These are phyloP conservation scores for Rhyacichthys aspro DNA, from an alignment of 2,797 vertebrate species.

Conservation along the genomic window DNA sequence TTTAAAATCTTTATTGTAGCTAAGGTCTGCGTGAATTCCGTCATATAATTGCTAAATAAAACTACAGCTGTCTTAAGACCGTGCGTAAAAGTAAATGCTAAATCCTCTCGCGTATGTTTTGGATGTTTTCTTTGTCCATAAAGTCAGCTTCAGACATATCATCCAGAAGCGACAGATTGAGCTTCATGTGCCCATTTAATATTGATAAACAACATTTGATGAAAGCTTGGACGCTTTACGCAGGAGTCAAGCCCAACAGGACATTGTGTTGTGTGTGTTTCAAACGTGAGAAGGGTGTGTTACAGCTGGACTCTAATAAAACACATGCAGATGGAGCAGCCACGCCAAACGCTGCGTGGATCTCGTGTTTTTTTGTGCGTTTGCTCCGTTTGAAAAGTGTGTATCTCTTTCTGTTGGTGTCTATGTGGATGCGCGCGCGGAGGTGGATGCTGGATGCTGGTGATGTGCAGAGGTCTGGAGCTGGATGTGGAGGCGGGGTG, in stretches of 20 bases:
- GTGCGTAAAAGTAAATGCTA: background rate
- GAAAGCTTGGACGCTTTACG: conserved; percentile 62
- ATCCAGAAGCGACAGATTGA: conserved; percentile 25
- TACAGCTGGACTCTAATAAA: conserved; percentile 52
- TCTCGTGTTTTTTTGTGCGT: conserved; percentile 60
- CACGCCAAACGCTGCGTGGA: conserved; percentile 71
- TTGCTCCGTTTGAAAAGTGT: conserved; percentile 38
- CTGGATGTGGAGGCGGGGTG: conserved; percentile 5
- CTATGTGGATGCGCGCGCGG: conserved; percentile 8
- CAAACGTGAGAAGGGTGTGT: conserved; percentile 13
- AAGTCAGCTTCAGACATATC: conserved; percentile 7
- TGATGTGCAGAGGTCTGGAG: conserved; percentile 22
- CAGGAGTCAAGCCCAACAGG: conserved; percentile 43
- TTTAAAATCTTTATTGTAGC: no score
- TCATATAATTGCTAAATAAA: no score
- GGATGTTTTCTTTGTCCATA: conserved; percentile 1
- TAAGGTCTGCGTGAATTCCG: no score
- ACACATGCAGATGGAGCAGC: conserved; percentile 70
- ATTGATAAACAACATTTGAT: conserved; percentile 48
- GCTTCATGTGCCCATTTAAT: conserved; percentile 29
- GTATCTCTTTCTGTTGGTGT: conserved; percentile 21
- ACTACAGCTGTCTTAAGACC: no score
- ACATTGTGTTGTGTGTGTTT: conserved; percentile 34
- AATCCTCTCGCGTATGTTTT: background rate
- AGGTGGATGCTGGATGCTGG: conserved; percentile 26